Percentiles rank a stretch among this genome's conserved stretches.
Conservation (phyloP, 2,888 invertebrate genomes). For the Trypoxylon attenuatum region DNA sequence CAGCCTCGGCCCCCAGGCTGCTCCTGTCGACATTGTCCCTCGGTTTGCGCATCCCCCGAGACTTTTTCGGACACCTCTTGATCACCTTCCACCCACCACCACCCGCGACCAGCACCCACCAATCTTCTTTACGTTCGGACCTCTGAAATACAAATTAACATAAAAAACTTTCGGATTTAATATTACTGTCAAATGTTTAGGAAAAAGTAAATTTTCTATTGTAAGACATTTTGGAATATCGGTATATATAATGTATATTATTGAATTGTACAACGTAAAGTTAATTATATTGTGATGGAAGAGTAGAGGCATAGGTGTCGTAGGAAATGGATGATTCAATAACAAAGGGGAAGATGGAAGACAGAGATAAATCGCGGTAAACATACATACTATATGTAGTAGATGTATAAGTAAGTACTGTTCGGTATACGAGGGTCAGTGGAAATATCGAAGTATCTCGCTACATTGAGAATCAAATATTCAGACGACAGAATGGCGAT, state of each 20-base stretch:
- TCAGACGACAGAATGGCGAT: constrained; percentile 23
- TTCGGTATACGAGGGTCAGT: constrained; percentile 7
- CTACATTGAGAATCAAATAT: constrained; percentile 15
- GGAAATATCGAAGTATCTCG: constrained; percentile 11
- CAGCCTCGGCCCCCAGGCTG: constrained; percentile 68
- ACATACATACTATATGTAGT: too few species aligned
- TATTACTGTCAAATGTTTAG: too few species aligned
- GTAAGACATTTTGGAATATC: background rate
- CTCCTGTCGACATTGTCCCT: constrained; percentile 66
- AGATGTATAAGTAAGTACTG: constrained; percentile 29
- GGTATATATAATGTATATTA: background rate
- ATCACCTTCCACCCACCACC: too few species aligned
- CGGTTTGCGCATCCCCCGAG: constrained; percentile 69
- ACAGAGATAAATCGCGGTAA: too few species aligned
- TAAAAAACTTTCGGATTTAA: background rate
- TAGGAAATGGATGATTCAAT: background rate
- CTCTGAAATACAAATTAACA: constrained; percentile 33
- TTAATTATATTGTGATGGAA: background rate
- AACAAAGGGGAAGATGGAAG: too few species aligned
- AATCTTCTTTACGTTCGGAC: too few species aligned
- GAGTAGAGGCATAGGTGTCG: background rate
- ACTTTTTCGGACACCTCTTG: constrained; percentile 40
- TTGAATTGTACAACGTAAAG: background rate
- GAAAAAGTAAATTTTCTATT: background rate
- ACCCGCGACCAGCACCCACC: too few species aligned